Percentiles rank a stretch among this genome's conserved stretches.
phyloP scores from a whole-genome alignment of 2,888 invertebrate genomes.

The Clanis bilineata region DNA sequence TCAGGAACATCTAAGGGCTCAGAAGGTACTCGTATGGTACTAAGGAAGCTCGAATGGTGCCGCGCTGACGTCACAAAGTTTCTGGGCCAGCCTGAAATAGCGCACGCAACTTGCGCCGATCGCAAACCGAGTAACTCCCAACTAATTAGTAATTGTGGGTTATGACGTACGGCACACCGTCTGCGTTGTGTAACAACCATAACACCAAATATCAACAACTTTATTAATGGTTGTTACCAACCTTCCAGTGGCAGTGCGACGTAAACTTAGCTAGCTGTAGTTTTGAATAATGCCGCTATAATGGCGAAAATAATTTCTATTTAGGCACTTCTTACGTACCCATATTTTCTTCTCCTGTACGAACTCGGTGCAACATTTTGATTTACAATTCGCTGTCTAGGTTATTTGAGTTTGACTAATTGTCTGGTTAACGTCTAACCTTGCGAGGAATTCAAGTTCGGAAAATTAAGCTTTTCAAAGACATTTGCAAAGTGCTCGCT shows the following conservation, averaged over 20 bases:
- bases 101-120: slow-evolving; percentile 32
- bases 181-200: slow-evolving; percentile 13
- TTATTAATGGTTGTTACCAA: neutral
- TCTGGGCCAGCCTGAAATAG: slow-evolving; percentile 70
- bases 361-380: too few species aligned
- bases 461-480: too few species aligned
- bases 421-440: too few species aligned
- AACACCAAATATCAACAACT: slow-evolving; percentile 10
- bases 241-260: neutral
- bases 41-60: slow-evolving; percentile 44
- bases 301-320: neutral
- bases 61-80: slow-evolving; percentile 67
- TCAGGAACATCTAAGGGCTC: neutral
- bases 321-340: too few species aligned
- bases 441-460: too few species aligned
- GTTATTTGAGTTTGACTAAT: too few species aligned
- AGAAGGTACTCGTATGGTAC: neutral
- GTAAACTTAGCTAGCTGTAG: neutral
- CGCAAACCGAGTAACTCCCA: slow-evolving; percentile 1
- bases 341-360: too few species aligned
- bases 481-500: too few species aligned
- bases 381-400: too few species aligned
- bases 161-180: neutral
- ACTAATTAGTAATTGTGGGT: slow-evolving; percentile 18
- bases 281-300: neutral